Evolutionary conservation across 2,113 vertebrate species (phyloP), one percentile per base, ranked within the genome.

Genomic region (Leptobrachium leishanense): DNA sequence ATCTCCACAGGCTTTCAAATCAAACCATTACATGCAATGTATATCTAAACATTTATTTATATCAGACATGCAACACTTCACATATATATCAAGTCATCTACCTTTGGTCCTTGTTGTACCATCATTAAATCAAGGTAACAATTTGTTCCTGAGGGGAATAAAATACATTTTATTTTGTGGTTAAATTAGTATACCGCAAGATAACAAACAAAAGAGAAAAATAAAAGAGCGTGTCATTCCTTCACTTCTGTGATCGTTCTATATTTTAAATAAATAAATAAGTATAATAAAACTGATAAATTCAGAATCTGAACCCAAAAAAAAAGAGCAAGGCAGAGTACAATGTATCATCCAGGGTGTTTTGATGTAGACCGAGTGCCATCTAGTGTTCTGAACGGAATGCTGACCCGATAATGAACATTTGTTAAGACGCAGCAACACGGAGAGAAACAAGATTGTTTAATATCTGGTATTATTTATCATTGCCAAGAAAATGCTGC

Each of bases 211-310:
- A 43, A 64, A 54, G 7, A 57, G 40, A 20, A 3, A 54, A 15
- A 69, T 55, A 54, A 62, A 43, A 42, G 53, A 64, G 55, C 77
- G 57, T 43, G 62, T 67, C 70, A 79, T 64, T 43, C 65, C 62
- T 79, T 55, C 70, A 73, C 67, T 46, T 57, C 77, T 79, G 54
- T 55, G 44, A 66, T 55, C 65, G 72, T 72, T 53, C 46, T 72
- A 74, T 64, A 74, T 55, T 31, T 31, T 71, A 31, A 20, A 74
- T 74, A 74, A 74, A 66, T n/a, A 75, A 44, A 40, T 44, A 72
- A 20, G 39, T 15, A 40, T 62, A 44, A 79, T 66, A 46, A 72
- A 15, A 9, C 20, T 55, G 77, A 72, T 66, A 79, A 72, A 79
- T 46, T 43, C 13, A 71, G 69, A 10, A 43, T 43, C 41, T 42